Conservation (phyloP, 1,140 invertebrate species). For the Cydia pomonella region DNA sequence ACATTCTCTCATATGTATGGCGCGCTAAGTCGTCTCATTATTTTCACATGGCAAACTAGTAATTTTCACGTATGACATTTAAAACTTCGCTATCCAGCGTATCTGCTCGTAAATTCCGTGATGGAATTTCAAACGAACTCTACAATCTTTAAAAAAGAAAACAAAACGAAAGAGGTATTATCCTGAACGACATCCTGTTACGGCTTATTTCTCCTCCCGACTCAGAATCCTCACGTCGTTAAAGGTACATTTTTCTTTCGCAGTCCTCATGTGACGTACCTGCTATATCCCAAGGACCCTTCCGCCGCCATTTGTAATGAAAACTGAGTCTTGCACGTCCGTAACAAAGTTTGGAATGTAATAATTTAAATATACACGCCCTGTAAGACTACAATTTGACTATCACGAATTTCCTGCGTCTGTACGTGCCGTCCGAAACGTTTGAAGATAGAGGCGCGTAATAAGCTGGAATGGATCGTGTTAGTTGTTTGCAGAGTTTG, state of each 20-base stretch:
- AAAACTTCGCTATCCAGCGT: neutral
- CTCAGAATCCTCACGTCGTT: conserved; percentile 76
- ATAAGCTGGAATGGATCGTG: conserved; percentile 54
- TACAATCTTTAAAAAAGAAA: conserved; percentile 51
- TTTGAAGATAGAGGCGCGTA: conserved; percentile 50
- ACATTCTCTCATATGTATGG: neutral
- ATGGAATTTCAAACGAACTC: neutral
- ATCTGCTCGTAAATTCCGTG: neutral
- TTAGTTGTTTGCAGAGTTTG: conserved; percentile 52
- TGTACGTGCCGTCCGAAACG: conserved; percentile 56
- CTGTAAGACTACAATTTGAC: conserved; percentile 80
- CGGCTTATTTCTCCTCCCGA: conserved; percentile 75
- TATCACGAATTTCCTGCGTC: conserved; percentile 78
- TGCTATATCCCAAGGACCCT: conserved; percentile 68
- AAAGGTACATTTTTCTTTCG: conserved; percentile 80
- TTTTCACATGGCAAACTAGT: neutral
- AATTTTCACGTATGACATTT: neutral
- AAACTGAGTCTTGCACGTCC: conserved; percentile 71
- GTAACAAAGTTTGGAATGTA: conserved; percentile 76
- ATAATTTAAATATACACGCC: conserved; percentile 76
- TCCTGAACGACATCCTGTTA: conserved; percentile 77
- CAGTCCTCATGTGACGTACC: conserved; percentile 74
- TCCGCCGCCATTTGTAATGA: conserved; percentile 59
- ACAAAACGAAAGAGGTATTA: conserved; percentile 72
- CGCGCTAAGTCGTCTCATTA: neutral